Evolutionary conservation across 2,797 vertebrate genomes (phyloP), one percentile per base, ranked within the genome.

Genomic region (Alfaro cultratus): DNA sequence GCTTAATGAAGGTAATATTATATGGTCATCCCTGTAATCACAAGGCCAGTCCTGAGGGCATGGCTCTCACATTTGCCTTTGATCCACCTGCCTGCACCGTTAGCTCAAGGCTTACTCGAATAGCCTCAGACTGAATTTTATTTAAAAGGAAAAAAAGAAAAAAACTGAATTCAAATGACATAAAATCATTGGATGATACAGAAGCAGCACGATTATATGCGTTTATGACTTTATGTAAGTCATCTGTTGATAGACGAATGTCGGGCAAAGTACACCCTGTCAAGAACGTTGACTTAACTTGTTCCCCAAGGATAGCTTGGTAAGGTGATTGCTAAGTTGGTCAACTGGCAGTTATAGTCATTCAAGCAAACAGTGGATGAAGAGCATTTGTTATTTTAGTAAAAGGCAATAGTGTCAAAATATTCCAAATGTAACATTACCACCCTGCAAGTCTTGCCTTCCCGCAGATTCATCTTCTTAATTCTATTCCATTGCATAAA

Each of bases 41-140:
- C 85, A 88, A 90, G 87, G 92, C 91, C 85, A 83, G 80, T 86
- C 93, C 88, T 86, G 68, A 75, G 81, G 93, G 86, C 81, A 70
- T 73, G 46, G 15, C 41, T n/a, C 82, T 91, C 82, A 76, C 55
- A 73, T 78, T 46, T 77, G 79, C 73, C 87, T 74, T 53, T 88
- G 85, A 88, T 85, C 77, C 81, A 86, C 47, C 81, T 46, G 71
- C 78, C 80, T 80, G 77, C 87, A 82, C 88, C 84, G 71, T 74
- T 73, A 76, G 53, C 77, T 78, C 68, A 79, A 83, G 72, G 78
- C 72, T 76, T 45, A 70, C 74, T 26, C 5, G 31, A 45, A 84
- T 70, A 78, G 70, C 39, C 5, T 80, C 78, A n/a, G 72, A 84
- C 85, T 72, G 71, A 85, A 78, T 80, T 60, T 41, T 0, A 75